Conservation (phyloP, 2,113 vertebrate species). For the Plotosus lineatus region DNA sequence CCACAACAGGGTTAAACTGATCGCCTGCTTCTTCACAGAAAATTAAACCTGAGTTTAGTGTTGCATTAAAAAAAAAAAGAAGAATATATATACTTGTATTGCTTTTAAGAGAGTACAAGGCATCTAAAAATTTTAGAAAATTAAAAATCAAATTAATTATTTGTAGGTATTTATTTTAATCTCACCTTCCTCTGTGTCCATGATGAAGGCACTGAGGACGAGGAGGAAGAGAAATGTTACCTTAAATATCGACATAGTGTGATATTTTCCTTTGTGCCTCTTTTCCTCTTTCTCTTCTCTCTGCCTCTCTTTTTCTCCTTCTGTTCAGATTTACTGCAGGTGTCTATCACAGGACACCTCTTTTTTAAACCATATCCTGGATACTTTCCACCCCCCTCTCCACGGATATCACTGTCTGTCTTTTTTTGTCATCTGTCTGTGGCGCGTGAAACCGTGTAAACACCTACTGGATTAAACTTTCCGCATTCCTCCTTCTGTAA, state of each 20-base stretch:
- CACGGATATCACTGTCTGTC: not conserved
- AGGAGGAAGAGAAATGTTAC: slow-evolving; percentile 20
- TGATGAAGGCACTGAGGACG: slow-evolving; percentile 19
- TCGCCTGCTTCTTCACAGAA: not conserved
- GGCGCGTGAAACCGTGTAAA: not conserved
- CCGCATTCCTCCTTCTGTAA: slow-evolving; percentile 5
- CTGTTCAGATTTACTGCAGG: not conserved
- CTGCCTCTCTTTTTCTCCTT: not conserved
- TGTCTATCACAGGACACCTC: not conserved
- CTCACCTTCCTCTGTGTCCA: slow-evolving; percentile 38
- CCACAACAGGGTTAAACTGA: not conserved
- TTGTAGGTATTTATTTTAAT: not conserved
- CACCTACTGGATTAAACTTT: not conserved
- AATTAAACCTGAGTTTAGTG: not conserved
- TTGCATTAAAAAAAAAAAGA: not conserved
- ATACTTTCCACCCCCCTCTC: no score
- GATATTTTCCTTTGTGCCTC: not conserved
- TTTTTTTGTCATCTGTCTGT: not conserved
- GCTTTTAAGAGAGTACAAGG: no score
- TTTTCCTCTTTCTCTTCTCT: not conserved
- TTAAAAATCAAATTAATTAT: no score
- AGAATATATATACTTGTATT: no score
- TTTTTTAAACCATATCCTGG: not conserved
- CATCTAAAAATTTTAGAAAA: no score
- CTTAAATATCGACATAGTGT: not conserved